Percentiles rank a stretch among this genome's conserved stretches.
These are phyloP conservation scores for Pangasius krempfi DNA, from an alignment of 2,797 vertebrate species.

Conservation along the genomic window DNA sequence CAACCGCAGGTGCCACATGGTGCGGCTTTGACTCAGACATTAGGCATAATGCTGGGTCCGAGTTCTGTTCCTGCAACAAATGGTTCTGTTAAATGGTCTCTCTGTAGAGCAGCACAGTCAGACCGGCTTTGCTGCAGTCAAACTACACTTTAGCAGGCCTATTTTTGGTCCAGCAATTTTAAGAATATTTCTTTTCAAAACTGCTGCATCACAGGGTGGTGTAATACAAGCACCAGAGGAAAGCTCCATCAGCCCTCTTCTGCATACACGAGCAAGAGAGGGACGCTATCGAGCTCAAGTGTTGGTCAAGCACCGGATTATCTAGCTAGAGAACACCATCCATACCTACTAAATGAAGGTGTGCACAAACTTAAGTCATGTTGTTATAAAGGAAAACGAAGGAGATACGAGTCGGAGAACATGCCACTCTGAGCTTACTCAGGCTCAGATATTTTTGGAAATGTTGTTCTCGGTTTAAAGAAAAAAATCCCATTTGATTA, in stretches of 20 bases:
- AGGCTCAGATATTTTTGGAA: neutral
- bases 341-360: neutral
- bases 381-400: neutral
- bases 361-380: neutral
- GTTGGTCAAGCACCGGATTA: neutral
- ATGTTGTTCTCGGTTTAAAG: no score
- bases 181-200: neutral
- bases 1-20: neutral
- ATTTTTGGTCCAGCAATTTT: neutral
- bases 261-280: neutral
- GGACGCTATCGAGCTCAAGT: no score
- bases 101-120: neutral
- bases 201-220: neutral
- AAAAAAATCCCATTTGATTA: no score
- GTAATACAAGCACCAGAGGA: neutral
- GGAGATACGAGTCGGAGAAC: neutral
- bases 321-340: neutral
- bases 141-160: neutral
- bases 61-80: neutral
- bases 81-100: neutral
- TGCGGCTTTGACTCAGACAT: conserved; percentile 12
- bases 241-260: neutral
- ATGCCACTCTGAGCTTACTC: neutral
- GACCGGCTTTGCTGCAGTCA: no score
- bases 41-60: neutral